Evolutionary conservation across 1,140 invertebrate species (phyloP), one percentile per base, ranked within the genome.

Genomic region (Schlechtendalia chinensis): DNA sequence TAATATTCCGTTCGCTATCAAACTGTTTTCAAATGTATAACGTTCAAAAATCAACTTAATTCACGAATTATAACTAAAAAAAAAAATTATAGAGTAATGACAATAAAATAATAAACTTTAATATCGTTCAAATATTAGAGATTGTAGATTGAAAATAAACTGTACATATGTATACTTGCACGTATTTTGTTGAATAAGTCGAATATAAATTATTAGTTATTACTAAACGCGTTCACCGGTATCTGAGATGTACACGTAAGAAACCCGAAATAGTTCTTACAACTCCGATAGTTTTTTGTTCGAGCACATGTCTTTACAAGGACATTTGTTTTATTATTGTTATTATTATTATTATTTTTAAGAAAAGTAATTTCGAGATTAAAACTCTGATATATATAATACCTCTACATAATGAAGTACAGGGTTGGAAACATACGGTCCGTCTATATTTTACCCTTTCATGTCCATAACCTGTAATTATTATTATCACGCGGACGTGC

Each of bases 381-480:
- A 72, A 72, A 54, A 53, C 8, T 8, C 16, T 27, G 24, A 53
- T n/a, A 54, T 29, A 63, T 45, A n/a, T n/a, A n/a, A n/a, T n/a
- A 39, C 32, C 32, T 39, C 8, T 39, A 59, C 14, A 79, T 29
- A 63, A 59, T 59, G 8, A 24, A 47, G 29, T 27, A 50, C 14
- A 63, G 56, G 39, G 22, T 79, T 50, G 14, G 5, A 4, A 63
- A 29, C 59, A 63, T 29, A 3, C n/a, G 45, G 45, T 14, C 19
- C 10, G 29, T 72, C 17, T 32, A 54, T 8, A 72, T 32, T 72
- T 72, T 54, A 61, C 39, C 56, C 22, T 77, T 61, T 19, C 56
- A 47, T 45, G 58, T 63, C 8, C 45, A 63, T 79, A 79, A 45
- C 58, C 58, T 63, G 24, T 79, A 79, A 63, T 79, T 79, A 79